Conservation (phyloP, 2,888 invertebrate species). For the Dugesia japonica region DNA sequence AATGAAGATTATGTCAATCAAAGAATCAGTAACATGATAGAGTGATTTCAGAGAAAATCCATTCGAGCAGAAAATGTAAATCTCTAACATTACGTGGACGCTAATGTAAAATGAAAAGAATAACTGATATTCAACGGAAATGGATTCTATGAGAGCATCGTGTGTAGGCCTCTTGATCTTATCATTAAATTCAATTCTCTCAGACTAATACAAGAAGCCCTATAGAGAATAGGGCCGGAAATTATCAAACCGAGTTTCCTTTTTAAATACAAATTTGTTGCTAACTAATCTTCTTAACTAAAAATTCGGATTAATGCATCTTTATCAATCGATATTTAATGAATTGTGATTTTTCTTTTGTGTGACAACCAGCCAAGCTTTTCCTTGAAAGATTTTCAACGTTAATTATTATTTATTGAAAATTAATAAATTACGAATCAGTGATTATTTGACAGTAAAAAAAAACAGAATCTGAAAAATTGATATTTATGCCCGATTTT, state of each 20-base stretch:
- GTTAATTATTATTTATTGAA: conserved; percentile 14
- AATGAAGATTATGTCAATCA: conserved; percentile 20
- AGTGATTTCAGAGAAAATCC: background rate
- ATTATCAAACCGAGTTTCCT: conserved; percentile 11
- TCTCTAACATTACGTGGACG: background rate
- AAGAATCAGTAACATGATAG: conserved; percentile 20
- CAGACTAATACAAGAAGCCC: background rate
- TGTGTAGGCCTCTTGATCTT: background rate
- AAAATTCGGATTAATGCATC: conserved; percentile 6
- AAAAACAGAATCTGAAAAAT: too few relatives aligned
- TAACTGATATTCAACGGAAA: conserved; percentile 15
- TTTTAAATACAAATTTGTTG: conserved; percentile 20
- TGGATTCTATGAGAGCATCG: background rate
- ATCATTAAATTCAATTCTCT: conserved; percentile 2
- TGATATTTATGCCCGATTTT: too few relatives aligned
- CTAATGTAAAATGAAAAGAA: conserved; percentile 5
- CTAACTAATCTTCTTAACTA: conserved; percentile 1
- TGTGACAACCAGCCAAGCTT: conserved; percentile 14
- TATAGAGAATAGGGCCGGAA: background rate
- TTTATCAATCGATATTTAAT: conserved; percentile 9
- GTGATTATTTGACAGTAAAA: too few relatives aligned
- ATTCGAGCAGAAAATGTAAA: conserved; percentile 3
- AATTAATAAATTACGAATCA: too few relatives aligned
- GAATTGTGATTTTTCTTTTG: conserved; percentile 11
- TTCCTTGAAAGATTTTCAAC: background rate